Conservation (phyloP, 1,140 invertebrate genomes). For the Rhopalosiphum padi region DNA sequence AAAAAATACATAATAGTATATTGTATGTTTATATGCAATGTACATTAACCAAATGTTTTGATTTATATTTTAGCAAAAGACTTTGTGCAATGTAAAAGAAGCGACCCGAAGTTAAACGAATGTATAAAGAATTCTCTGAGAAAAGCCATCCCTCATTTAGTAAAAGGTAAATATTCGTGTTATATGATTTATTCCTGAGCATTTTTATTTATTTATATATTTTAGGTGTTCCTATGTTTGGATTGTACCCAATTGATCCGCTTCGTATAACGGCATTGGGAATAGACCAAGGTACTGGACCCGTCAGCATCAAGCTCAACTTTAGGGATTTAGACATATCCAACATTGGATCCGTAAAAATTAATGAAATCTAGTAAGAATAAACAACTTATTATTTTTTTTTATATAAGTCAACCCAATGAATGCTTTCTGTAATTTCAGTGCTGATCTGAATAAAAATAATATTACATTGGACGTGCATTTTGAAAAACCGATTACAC, state of each 20-base stretch:
- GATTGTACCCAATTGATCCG: slow-evolving; percentile 62
- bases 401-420: too few species aligned
- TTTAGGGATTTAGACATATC: slow-evolving; percentile 64
- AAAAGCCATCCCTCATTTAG: slow-evolving; percentile 57
- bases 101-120: slow-evolving; percentile 59
- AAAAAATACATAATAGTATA: neutral
- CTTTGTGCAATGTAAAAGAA: slow-evolving; percentile 60
- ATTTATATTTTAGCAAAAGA: slow-evolving; percentile 62
- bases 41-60: neutral
- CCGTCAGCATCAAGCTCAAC: slow-evolving; percentile 63
- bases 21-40: neutral
- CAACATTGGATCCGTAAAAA: slow-evolving; percentile 56
- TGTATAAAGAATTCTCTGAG: slow-evolving; percentile 60
- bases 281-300: slow-evolving; percentile 61
- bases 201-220: neutral
- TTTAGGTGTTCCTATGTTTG: slow-evolving; percentile 61
- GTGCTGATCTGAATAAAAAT: slow-evolving; percentile 58
- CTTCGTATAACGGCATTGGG: slow-evolving; percentile 61
- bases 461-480: slow-evolving; percentile 52
- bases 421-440: neutral
- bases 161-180: slow-evolving; percentile 59
- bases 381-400: neutral
- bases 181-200: too few species aligned
- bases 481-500: slow-evolving; percentile 54
- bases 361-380: slow-evolving; percentile 61